Base-by-base conservation (phyloP, 2,888 invertebrate genomes). In the Cheilosia grossa region DNA sequence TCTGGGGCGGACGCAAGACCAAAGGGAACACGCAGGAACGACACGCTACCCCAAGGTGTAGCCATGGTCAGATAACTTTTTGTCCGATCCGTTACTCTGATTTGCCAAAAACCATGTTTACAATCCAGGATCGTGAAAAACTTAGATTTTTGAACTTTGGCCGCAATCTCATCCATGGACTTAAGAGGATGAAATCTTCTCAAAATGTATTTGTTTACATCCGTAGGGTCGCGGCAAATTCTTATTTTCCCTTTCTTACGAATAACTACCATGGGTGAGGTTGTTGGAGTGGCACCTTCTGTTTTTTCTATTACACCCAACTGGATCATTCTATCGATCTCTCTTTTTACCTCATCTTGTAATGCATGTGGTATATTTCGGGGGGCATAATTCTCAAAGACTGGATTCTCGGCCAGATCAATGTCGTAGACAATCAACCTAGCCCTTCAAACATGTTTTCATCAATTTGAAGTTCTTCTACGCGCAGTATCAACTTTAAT, bases 61-160 rank as follows among this genome's bases (percentile, higher is more conserved):
- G n/a, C n/a, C n/a, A n/a, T n/a, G n/a, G n/a, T n/a, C n/a, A n/a
- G n/a, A n/a, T n/a, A n/a, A n/a, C n/a, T n/a, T n/a, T n/a, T n/a
- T n/a, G n/a, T n/a, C n/a, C n/a, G n/a, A n/a, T n/a, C n/a, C n/a
- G n/a, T n/a, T n/a, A n/a, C n/a, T n/a, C n/a, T n/a, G n/a, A n/a
- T n/a, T n/a, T n/a, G n/a, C n/a, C n/a, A n/a, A n/a, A n/a, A n/a
- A n/a, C n/a, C n/a, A n/a, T n/a, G n/a, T n/a, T n/a, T n/a, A n/a
- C n/a, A n/a, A n/a, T n/a, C n/a, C n/a, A n/a, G n/a, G n/a, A 89
- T 51, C 53, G 79, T 69, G 56, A 79, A 87, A 70, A 47, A 79
- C 53, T 86, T 73, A 24, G 58, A 69, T n/a, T 63, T 63, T 19
- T 70, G 37, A 19, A 59, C 58, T n/a, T 47, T 47, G n/a, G 47